phyloP scores from a whole-genome alignment of 1,140 invertebrate species.

The Camponotus floridanus region DNA sequence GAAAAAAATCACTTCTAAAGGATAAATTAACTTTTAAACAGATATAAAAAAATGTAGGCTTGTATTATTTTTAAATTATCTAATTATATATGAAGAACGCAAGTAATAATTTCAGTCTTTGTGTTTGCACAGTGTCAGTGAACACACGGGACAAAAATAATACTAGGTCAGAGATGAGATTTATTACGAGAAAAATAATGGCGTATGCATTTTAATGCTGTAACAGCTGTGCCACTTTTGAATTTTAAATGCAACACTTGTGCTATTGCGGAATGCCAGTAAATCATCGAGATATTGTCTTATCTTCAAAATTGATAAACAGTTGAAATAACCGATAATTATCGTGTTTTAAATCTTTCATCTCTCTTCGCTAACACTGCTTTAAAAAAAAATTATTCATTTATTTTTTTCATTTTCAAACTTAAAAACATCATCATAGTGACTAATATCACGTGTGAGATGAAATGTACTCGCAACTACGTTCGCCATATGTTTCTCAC shows the following conservation, averaged over 20 bases:
- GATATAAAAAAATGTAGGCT: neutral
- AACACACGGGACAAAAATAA: neutral
- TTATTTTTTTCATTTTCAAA: neutral
- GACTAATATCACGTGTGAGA: neutral
- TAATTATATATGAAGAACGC: neutral
- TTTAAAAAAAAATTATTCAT: neutral
- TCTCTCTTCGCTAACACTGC: too few relatives aligned
- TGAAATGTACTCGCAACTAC: neutral
- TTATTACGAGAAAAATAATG: neutral
- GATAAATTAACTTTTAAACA: neutral
- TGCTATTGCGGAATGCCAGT: neutral
- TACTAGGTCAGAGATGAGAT: constrained; percentile 16
- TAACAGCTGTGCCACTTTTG: neutral
- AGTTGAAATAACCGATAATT: neutral
- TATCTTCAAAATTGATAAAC: constrained; percentile 15
- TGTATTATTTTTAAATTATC: neutral
- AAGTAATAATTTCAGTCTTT: neutral
- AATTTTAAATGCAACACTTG: constrained; percentile 1
- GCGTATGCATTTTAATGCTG: neutral
- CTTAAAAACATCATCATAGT: neutral
- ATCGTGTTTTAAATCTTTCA: neutral
- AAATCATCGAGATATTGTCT: neutral
- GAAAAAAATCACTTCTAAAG: neutral
- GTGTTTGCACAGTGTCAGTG: neutral
- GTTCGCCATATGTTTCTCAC: constrained; percentile 31